These are phyloP conservation scores for Symphodus melops DNA, from an alignment of 2,113 vertebrate species.

Conservation along the genomic window DNA sequence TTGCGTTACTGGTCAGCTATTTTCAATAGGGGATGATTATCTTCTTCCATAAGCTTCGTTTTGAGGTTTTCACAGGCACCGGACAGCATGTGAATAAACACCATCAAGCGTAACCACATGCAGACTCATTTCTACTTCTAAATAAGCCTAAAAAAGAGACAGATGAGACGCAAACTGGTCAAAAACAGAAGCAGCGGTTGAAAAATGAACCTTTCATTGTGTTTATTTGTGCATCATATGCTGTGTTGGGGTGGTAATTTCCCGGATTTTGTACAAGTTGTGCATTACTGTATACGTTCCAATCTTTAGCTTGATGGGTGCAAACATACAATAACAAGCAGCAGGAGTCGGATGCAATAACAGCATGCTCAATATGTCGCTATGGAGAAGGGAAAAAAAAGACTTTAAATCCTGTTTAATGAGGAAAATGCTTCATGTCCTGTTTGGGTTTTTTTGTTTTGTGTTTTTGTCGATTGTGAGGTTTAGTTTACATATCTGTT, in stretches of 20 bases:
- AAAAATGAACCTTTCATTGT: constrained; percentile 11
- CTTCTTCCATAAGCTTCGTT: constrained; percentile 35
- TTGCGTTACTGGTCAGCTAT: constrained; percentile 56
- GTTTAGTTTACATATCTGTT: too few relatives aligned
- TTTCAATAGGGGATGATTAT: constrained; percentile 65
- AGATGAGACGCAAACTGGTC: background rate
- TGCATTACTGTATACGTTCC: background rate
- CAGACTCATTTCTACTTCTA: constrained; percentile 14
- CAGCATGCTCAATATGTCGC: background rate
- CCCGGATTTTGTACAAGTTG: background rate
- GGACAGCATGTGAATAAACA: constrained; percentile 28
- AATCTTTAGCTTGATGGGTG: background rate
- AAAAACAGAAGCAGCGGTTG: constrained; percentile 31
- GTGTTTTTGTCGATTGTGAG: too few relatives aligned
- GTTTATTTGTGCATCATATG: constrained; percentile 26
- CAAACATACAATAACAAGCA: background rate
- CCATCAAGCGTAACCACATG: constrained; percentile 37
- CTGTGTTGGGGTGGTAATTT: constrained; percentile 3
- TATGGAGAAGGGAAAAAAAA: background rate
- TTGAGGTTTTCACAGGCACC: constrained; percentile 54
- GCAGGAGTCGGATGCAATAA: background rate
- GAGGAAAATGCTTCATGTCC: background rate
- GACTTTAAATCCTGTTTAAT: background rate
- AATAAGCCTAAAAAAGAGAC: constrained; percentile 14
- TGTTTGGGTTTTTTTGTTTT: background rate